These are phyloP conservation scores for Oryzias sinensis DNA, from an alignment of 2,797 vertebrate genomes.

Conservation along the genomic window DNA sequence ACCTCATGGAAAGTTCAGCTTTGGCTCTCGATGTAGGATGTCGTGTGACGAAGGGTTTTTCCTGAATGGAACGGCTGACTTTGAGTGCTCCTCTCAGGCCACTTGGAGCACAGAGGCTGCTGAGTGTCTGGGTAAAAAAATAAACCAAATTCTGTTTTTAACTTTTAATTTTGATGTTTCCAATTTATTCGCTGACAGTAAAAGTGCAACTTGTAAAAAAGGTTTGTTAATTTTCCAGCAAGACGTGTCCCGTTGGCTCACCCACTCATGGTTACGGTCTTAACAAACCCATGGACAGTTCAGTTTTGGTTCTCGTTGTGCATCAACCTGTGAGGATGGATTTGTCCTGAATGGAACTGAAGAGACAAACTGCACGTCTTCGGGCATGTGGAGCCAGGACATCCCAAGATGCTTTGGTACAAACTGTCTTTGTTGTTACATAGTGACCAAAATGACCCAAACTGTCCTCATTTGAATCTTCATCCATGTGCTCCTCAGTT, in stretches of 20 bases:
- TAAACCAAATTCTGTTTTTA: slow-evolving; percentile 9
- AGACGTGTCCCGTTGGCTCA: slow-evolving; percentile 6
- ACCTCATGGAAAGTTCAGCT: slow-evolving; percentile 37
- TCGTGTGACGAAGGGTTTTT: slow-evolving; percentile 47
- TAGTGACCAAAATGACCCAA: not conserved
- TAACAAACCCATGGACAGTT: too few species aligned
- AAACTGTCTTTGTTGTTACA: not conserved
- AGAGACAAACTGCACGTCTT: slow-evolving; percentile 38
- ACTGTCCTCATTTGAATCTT: not conserved
- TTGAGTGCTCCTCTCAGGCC: slow-evolving; percentile 37
- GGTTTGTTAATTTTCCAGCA: too few species aligned
- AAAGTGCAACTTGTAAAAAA: too few species aligned
- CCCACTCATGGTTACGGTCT: slow-evolving; percentile 35
- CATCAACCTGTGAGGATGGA: slow-evolving; percentile 41
- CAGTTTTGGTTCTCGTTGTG: slow-evolving; percentile 58
- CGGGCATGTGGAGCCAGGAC: slow-evolving; percentile 28
- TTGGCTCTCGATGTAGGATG: slow-evolving; percentile 48
- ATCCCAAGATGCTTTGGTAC: not conserved
- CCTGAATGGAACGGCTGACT: slow-evolving; percentile 34
- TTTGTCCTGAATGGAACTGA: slow-evolving; percentile 46
- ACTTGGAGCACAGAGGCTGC: slow-evolving; percentile 11
- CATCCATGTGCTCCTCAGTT: slow-evolving; percentile 6
- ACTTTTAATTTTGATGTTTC: too few species aligned
- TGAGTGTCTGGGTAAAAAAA: too few species aligned
- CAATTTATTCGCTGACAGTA: too few species aligned